Evolutionary conservation across 2,888 invertebrate species (phyloP), one percentile per base, ranked within the genome.

Genomic region (Drosophila birchii): DNA sequence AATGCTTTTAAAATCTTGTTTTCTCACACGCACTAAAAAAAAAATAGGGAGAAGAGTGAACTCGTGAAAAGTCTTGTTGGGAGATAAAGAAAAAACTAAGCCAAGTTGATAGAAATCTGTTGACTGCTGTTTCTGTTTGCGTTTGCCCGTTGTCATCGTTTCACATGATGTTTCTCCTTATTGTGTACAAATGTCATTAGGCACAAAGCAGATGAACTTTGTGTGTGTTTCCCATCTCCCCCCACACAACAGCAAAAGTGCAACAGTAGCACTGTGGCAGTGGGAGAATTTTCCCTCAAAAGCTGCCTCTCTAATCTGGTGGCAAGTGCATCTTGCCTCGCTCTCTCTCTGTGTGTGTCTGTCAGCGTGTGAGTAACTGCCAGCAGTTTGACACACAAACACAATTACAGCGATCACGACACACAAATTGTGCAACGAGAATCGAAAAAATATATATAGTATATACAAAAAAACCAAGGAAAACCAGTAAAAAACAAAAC

Each of bases 181-280:
- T 62, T 81, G 75, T 75, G 75, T 80, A 78, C 86, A 82, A 88
- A 89, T 89, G 88, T 86, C 90, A 89, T 86, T 86, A 88, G 77
- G 78, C 77, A 76, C 77, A 76, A 79, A 64, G 68, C 66, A 81
- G 70, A 84, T 70, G 63, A 72, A 54, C 64, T 41, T 29, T 69
- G 34, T 47, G 55, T 55, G 41, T 47, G 49, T 55, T 41, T 55
- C 34, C n/a, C n/a, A n/a, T n/a, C n/a, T n/a, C n/a, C n/a, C 76
- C 53, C 20, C 43, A 16, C 38, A 34, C 36, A 66, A 59, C 39
- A 39, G 18, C 54, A n/a, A 47, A 26, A 34, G 39, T 54, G 57
- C 51, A 51, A 51, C 51, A 34, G 34, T 34, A 12, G 34, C 11
- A 29, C 7, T 29, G 29, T 29, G 20, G 32, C 9, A 51, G 51